Evolutionary conservation across 2,113 vertebrate genomes (phyloP), one percentile per base, ranked within the genome.

Genomic region (Apteryx owenii): DNA sequence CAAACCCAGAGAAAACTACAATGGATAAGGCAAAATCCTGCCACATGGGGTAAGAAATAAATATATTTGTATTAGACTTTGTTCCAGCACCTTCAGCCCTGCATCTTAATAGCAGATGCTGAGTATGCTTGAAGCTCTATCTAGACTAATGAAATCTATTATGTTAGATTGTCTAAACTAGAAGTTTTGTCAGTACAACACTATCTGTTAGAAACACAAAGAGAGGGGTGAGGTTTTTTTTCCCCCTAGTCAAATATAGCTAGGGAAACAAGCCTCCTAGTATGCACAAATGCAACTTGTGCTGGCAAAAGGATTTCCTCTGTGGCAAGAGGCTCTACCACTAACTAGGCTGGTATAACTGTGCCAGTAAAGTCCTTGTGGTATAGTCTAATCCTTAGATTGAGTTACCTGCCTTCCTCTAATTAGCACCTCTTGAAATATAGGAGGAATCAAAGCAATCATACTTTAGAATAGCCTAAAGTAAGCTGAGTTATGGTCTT

Each of bases 361-460:
- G 77, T 33, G 77, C 94, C 91, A 71, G 64, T 10, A 1, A 60
- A 82, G 85, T 61, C 89, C 85, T 82, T 76, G 94, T 70, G 95
- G 93, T 33, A 54, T 4, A 81, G 79, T 6, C 90, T 82, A 80
- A 93, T 70, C 90, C 93, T 44, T 0, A n/a, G 81, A 73, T 2
- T 75, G 70, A 91, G 87, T 88, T 64, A 88, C 91, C 79, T 78
- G 19, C 93, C 87, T 82, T 44, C 85, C 87, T 83, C 94, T 94
- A 91, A 95, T 89, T 83, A 95, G 71, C 91, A 73, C 75, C 89
- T 95, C 87, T 85, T 61, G 7, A 92, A 93, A 85, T 16, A 58
- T 2, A 71, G 54, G 78, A 38, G 20, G 62, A 91, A 88, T 25
- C 79, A 78, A 91, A 94, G 85, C 86, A 78, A 68, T 29, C 71